Evolutionary conservation across 2,113 vertebrate genomes (phyloP).

Genomic region (Bujurquina vittata): DNA sequence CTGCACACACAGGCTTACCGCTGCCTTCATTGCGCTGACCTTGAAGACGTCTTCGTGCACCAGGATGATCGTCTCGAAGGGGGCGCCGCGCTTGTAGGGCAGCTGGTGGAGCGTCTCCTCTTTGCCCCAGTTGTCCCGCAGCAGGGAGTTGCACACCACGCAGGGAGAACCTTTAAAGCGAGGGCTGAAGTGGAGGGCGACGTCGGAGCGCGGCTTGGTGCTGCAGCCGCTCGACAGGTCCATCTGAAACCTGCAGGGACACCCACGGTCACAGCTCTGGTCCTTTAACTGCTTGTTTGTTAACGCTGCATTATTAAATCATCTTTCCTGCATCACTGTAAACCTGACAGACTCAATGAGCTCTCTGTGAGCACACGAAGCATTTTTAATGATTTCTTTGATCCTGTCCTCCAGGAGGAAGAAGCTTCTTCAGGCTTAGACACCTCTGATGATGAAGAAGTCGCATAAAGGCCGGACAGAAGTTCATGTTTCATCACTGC

Average conservation of each 20-base stretch:
- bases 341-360: background rate
- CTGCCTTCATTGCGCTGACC: conserved; percentile 72
- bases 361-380: too few relatives aligned
- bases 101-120: conserved; percentile 88
- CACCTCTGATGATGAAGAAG: too few relatives aligned
- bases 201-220: conserved; percentile 87
- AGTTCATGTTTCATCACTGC: too few relatives aligned
- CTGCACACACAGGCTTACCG: background rate
- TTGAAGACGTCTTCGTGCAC: conserved; percentile 88
- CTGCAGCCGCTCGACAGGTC: conserved; percentile 93
- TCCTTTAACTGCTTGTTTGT: rapidly evolving
- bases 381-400: background rate
- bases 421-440: too few relatives aligned
- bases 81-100: conserved; percentile 88
- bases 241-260: conserved; percentile 88
- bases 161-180: conserved; percentile 84
- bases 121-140: conserved; percentile 86
- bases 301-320: background rate
- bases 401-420: background rate
- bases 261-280: too few relatives aligned
- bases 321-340: background rate
- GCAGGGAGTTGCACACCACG: conserved; percentile 90
- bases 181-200: conserved; percentile 93
- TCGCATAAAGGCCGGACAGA: too few relatives aligned
- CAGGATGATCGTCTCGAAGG: conserved; percentile 91